Evolutionary conservation across 2,888 invertebrate genomes (phyloP), one percentile per base, ranked within the genome.

Genomic region (Polymixis flavicincta): DNA sequence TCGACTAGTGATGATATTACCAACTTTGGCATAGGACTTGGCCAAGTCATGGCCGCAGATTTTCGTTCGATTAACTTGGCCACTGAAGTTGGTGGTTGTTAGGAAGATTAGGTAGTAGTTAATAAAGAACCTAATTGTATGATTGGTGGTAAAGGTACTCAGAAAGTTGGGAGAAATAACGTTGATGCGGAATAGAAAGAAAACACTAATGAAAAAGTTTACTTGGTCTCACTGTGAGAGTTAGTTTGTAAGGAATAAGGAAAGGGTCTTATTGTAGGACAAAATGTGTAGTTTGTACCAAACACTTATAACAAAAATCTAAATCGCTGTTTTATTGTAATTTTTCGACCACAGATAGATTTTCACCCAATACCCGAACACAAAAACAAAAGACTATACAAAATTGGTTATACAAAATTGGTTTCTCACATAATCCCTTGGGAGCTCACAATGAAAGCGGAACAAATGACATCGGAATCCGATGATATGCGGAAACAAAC

Each of bases 1-100:
- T 71, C 60, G 63, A 45, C 59, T 54, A 67, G 45, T 80, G 67
- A 85, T 86, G 79, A 76, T 76, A 86, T 86, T 86, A 85, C 75
- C 68, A 85, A 86, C 75, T 87, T 82, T 71, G 6, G 28, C 71
- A 65, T 32, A 28, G 22, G 42, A 83, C 68, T 83, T 78, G 37
- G 55, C 45, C 67, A 54, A 78, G 59, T 81, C 50, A 55, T 55
- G 22, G 48, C 82, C 54, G 68, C 67, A 65, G 80, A 83, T 83
- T 82, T 83, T 45, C 64, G 80, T 71, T 72, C n/a, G 55, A 71
- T 73, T 73, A 67, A 70, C 73, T 83, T 71, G 52, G n/a, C 52
- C 25, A 74, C 32, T 61, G n/a, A 55, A 64, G 67, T 78, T 71
- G n/a, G 50, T 17, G 37, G 55, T 63, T 50, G 19, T 71, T 79